Base-by-base conservation (phyloP, 2,797 vertebrate genomes). In the Acipenser ruthenus region DNA sequence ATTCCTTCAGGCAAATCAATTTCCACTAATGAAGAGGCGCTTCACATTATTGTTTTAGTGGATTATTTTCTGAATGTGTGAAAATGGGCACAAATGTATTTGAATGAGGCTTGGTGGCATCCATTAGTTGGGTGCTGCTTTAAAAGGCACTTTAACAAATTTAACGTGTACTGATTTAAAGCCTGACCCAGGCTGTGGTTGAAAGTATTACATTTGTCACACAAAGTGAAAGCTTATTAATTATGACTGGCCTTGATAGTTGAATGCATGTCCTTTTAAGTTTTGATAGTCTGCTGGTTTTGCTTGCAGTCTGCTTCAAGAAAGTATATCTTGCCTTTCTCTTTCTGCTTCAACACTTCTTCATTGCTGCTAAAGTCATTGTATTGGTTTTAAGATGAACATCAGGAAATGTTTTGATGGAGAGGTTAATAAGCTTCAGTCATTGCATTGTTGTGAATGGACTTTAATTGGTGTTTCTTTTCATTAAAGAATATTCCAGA, bases 401-500 rank as follows among this genome's bases (percentile, higher is more conserved):
- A 0, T 37, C 23, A 37, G 4, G 23, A 37, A 37, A 37, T 3
- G 23, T 37, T 37, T 37, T 37, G 6, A 56, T 48, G 7, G 9
- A 12, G 6, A 56, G n/a, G 9, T 53, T 12, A 53, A 55, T 8
- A 4, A 23, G 50, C 11, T 59, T 9, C 53, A 12, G 51, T 64
- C 67, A 65, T 70, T 50, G 50, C 23, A 23, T 55, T 70, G 50
- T 55, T 62, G 66, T 66, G 53, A 53, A 64, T 65, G 67, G 3
- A 6, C 6, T 63, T 37, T 37, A 37, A 77, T 49, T 77, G 67
- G 65, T 72, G 67, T 68, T 55, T 60, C 9, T 72, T n/a, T 65
- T 74, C n/a, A 50, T 83, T 80, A 58, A 61, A 99, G 96, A 98
- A 94, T 74, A 90, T 93, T 76, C 95, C 94, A 70, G 92, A 90